Conservation (phyloP, 2,888 invertebrate species). For the Orthosia gracilis region DNA sequence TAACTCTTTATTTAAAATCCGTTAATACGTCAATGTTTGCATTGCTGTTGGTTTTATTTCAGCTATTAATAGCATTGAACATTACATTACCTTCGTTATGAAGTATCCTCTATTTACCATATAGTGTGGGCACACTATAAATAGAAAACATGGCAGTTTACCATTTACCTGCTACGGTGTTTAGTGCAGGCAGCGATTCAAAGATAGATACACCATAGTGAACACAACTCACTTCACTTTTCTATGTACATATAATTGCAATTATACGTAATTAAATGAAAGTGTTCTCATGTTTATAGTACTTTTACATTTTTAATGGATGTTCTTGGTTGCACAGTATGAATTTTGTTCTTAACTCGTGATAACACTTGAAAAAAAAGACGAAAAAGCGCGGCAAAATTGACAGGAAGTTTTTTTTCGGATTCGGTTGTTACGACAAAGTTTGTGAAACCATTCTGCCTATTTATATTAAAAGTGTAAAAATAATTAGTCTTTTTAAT, state of each 20-base stretch:
- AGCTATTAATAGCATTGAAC: constrained; percentile 6
- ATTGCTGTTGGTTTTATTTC: background rate
- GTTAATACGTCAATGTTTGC: background rate
- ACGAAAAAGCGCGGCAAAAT: constrained; percentile 24
- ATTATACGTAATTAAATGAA: constrained; percentile 65
- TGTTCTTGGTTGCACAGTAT: constrained; percentile 14
- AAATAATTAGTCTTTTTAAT: background rate
- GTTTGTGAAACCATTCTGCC: background rate
- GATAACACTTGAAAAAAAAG: constrained; percentile 6
- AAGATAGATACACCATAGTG: constrained; percentile 63
- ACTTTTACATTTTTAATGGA: constrained; percentile 47
- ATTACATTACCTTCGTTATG: constrained; percentile 19
- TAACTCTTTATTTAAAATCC: background rate
- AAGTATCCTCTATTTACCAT: constrained; percentile 58
- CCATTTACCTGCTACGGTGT: constrained; percentile 66
- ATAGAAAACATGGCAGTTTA: constrained; percentile 77
- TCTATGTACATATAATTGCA: constrained; percentile 44
- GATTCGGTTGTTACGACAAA: constrained; percentile 11
- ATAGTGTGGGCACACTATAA: constrained; percentile 70
- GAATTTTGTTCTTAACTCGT: constrained; percentile 13
- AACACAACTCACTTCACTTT: constrained; percentile 54
- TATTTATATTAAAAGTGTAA: background rate
- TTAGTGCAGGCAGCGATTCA: constrained; percentile 66
- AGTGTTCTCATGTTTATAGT: constrained; percentile 48
- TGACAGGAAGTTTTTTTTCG: constrained; percentile 9